phyloP scores from a whole-genome alignment of 2,888 invertebrate genomes.

The Caenorhabditis macrosperma region DNA sequence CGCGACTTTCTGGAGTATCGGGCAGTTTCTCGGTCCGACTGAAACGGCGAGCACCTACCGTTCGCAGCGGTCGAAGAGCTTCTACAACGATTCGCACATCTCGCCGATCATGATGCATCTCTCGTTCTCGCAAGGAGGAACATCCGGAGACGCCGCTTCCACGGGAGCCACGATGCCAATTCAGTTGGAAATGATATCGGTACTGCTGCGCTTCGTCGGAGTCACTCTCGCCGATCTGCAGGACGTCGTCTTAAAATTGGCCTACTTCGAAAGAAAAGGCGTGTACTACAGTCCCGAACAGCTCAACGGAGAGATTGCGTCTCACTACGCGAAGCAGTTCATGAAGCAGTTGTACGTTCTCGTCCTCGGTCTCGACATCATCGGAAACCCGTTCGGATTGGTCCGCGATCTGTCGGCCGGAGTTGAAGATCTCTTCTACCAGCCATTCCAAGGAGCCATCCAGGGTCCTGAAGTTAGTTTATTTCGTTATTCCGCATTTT shows the following conservation, averaged over 20 bases:
- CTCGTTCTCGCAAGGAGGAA: slow-evolving; percentile 93
- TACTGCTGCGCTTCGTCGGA: slow-evolving; percentile 94
- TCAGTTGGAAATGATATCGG: slow-evolving; percentile 85
- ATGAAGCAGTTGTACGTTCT: slow-evolving; percentile 88
- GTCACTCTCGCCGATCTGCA: slow-evolving; percentile 98
- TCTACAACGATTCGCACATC: slow-evolving; percentile 95
- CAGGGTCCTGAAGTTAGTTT: slow-evolving; percentile 89
- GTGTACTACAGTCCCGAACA: slow-evolving; percentile 92
- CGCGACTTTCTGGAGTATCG: too few relatives aligned
- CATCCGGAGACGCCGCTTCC: slow-evolving; percentile 82
- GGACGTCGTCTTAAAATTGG: slow-evolving; percentile 95
- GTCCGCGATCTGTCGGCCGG: slow-evolving; percentile 95
- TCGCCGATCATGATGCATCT: slow-evolving; percentile 98
- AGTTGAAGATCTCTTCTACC: slow-evolving; percentile 98
- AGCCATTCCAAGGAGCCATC: slow-evolving; percentile 98
- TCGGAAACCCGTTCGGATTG: slow-evolving; percentile 98
- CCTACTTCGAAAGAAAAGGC: slow-evolving; percentile 85
- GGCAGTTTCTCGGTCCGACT: slow-evolving; percentile 86
- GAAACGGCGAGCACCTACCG: slow-evolving; percentile 86
- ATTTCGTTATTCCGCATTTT: background rate
- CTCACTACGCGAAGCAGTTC: slow-evolving; percentile 92
- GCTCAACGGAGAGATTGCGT: slow-evolving; percentile 88
- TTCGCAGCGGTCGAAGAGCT: slow-evolving; percentile 81
- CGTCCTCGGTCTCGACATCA: slow-evolving; percentile 95
- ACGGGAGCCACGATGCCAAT: slow-evolving; percentile 78